Evolutionary conservation across 2,888 invertebrate species (phyloP).

Genomic region (Steinernema hermaphroditum): DNA sequence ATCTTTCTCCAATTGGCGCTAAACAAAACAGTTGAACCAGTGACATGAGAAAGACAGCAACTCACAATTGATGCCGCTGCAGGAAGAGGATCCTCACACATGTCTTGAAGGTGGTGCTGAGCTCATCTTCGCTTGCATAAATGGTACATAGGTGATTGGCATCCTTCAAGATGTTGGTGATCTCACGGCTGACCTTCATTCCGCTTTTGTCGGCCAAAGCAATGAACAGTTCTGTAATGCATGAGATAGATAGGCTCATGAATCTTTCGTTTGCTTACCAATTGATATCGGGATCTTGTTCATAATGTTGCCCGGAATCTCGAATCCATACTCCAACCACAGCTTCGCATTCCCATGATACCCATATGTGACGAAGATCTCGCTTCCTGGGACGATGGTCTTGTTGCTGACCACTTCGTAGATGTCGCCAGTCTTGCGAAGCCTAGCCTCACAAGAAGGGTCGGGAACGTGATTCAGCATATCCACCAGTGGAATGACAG

Average conservation of each 20-base stretch:
- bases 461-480: slow-evolving; percentile 62
- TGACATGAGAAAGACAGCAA: background rate
- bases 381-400: slow-evolving; percentile 44
- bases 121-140: slow-evolving; percentile 55
- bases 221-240: slow-evolving; percentile 45
- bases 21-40: background rate
- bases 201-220: slow-evolving; percentile 43
- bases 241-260: background rate
- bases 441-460: slow-evolving; percentile 37
- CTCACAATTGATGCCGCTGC: background rate
- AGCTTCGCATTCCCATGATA: slow-evolving; percentile 68
- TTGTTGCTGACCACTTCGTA: slow-evolving; percentile 44
- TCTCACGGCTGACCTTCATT: slow-evolving; percentile 40
- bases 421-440: slow-evolving; percentile 32
- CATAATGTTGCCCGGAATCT: slow-evolving; percentile 64
- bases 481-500: slow-evolving; percentile 63
- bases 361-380: slow-evolving; percentile 67
- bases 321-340: slow-evolving; percentile 69
- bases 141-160: slow-evolving; percentile 47
- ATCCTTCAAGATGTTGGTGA: slow-evolving; percentile 6
- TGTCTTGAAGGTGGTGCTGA: slow-evolving; percentile 41
- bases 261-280: slow-evolving; percentile 42
- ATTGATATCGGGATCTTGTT: slow-evolving; percentile 51
- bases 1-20: background rate
- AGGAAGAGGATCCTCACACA: background rate